Evolutionary conservation across 2,797 vertebrate genomes (phyloP).

Genomic region (Sebastes aleutianus): DNA sequence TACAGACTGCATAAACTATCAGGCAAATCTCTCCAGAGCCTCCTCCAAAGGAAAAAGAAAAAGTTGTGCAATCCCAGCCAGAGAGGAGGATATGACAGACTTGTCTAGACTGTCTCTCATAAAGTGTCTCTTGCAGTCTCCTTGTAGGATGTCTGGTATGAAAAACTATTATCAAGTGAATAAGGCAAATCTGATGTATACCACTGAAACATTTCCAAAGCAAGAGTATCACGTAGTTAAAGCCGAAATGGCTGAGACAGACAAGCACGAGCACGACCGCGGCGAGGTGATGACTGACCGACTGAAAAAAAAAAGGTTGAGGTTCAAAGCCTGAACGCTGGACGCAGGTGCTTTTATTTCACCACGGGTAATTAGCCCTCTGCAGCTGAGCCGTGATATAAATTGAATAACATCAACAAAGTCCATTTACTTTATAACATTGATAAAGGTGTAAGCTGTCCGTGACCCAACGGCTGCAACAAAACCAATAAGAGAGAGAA

Average conservation of each 20-base stretch:
- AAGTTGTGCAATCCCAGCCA: conserved; percentile 17
- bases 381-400: neutral
- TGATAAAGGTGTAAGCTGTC: neutral
- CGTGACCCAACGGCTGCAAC: conserved; percentile 12
- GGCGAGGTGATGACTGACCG: neutral
- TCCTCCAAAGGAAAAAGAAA: conserved; percentile 27
- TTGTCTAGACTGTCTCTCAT: conserved; percentile 13
- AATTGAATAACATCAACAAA: neutral
- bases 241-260: neutral
- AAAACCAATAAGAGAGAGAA: neutral
- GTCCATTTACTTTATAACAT: neutral
- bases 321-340: neutral
- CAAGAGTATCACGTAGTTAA: neutral
- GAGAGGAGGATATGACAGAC: conserved; percentile 27
- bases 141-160: neutral
- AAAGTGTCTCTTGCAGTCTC: conserved; percentile 9
- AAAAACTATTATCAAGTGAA: neutral
- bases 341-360: conserved; percentile 10
- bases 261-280: rapidly evolving
- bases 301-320: neutral
- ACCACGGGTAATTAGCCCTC: conserved; percentile 8
- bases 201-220: neutral
- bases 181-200: neutral
- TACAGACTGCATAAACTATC: conserved; percentile 61
- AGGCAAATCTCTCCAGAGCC: conserved; percentile 40